phyloP scores from a whole-genome alignment of 2,113 vertebrate genomes.

The Pterocles burchelli region DNA sequence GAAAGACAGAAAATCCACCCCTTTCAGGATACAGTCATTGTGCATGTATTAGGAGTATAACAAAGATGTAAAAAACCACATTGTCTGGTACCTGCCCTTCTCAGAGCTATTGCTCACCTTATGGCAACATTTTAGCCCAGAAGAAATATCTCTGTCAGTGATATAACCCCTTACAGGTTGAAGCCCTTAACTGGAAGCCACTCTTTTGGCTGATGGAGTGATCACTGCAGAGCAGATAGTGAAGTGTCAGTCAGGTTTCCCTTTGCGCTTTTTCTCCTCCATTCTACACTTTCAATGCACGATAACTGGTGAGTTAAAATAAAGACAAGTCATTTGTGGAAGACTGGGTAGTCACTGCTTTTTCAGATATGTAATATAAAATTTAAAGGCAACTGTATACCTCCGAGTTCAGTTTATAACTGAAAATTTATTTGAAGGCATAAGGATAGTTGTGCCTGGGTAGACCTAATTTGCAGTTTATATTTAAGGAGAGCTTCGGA shows the following conservation, averaged over 20 bases:
- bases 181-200: neutral
- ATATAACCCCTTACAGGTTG: neutral
- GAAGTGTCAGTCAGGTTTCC: neutral
- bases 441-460: neutral
- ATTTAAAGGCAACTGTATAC: neutral
- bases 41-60: neutral
- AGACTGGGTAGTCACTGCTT: neutral
- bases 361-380: neutral
- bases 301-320: neutral
- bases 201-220: neutral
- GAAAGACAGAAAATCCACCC: slow-evolving; percentile 28
- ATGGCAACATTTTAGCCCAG: neutral
- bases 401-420: neutral
- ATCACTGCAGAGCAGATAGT: neutral
- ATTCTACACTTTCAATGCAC: neutral
- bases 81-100: neutral
- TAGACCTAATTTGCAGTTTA: neutral
- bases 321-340: neutral
- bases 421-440: neutral
- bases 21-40: neutral
- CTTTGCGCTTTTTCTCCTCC: neutral
- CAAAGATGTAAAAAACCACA: neutral
- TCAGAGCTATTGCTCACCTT: neutral
- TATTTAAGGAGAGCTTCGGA: neutral
- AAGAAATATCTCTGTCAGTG: neutral